Percentiles rank a stretch among this genome's conserved stretches.
Evolutionary conservation across 53 echinoderm and acorn worm genomes (phyloP).

Genomic region (Actinopyga echinites): DNA sequence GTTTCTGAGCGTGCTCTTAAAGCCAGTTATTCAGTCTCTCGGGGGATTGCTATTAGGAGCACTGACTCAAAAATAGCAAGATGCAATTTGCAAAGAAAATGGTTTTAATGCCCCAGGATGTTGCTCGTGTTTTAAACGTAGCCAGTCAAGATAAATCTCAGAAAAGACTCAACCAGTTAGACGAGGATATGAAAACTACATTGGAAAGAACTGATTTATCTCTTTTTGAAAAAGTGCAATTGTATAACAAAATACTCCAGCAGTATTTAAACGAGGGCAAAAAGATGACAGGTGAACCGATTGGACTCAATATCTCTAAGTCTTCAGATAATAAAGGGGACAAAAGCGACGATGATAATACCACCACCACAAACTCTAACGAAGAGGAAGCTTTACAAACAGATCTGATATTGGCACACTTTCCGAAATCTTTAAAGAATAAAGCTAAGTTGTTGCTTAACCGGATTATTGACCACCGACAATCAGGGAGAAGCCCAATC

Average conservation of each 20-base stretch:
- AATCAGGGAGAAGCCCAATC: not conserved
- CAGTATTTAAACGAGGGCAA: constrained; percentile 19
- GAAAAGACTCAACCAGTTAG: not conserved
- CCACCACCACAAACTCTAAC: not conserved
- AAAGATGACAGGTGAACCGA: too few species aligned
- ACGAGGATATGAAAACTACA: constrained; percentile 23
- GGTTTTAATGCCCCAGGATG: constrained; percentile 62
- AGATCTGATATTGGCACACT: not conserved
- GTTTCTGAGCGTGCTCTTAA: constrained; percentile 50
- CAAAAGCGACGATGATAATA: too few species aligned
- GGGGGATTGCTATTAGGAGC: constrained; percentile 6
- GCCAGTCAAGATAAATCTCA: not conserved
- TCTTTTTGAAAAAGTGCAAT: constrained; percentile 43
- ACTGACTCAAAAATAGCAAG: not conserved
- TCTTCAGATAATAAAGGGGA: not conserved
- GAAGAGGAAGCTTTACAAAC: not conserved
- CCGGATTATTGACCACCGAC: not conserved
- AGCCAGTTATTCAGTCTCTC: constrained; percentile 29
- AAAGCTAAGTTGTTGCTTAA: not conserved
- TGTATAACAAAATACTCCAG: constrained; percentile 47
- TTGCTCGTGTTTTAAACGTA: constrained; percentile 49
- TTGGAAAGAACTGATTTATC: constrained; percentile 6
- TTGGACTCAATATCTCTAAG: not conserved
- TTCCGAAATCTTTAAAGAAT: not conserved
- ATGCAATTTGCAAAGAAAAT: too few species aligned